Evolutionary conservation across 1,140 invertebrate genomes (phyloP).

Genomic region (Lerema accius): DNA sequence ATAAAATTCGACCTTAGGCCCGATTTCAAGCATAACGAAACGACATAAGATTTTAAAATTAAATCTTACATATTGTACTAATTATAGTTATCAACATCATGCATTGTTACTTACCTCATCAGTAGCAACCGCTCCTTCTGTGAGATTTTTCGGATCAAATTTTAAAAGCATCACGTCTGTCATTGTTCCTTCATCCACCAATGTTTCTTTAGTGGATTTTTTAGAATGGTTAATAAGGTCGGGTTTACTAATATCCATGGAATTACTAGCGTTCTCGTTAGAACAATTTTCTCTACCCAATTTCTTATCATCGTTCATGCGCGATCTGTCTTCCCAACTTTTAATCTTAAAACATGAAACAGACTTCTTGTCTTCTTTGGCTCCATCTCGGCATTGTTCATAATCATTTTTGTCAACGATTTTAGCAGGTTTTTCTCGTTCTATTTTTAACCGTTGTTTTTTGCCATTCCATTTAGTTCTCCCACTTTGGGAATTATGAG

Average conservation of each 20-base stretch:
- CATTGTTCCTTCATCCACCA: slow-evolving; percentile 63
- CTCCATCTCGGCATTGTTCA: slow-evolving; percentile 58
- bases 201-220: slow-evolving; percentile 63
- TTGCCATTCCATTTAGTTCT: slow-evolving; percentile 72
- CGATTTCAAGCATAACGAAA: too few relatives aligned
- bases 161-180: slow-evolving; percentile 51
- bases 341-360: slow-evolving; percentile 79
- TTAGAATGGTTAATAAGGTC: slow-evolving; percentile 71
- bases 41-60: too few relatives aligned
- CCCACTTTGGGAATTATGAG: slow-evolving; percentile 55
- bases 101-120: slow-evolving; percentile 55
- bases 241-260: slow-evolving; percentile 58
- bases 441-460: slow-evolving; percentile 71
- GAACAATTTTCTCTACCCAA: slow-evolving; percentile 66
- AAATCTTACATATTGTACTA: too few relatives aligned
- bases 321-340: slow-evolving; percentile 68
- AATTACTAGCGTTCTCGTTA: slow-evolving; percentile 72
- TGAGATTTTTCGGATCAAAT: slow-evolving; percentile 58
- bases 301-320: slow-evolving; percentile 61
- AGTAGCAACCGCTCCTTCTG: slow-evolving; percentile 49
- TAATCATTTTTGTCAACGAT: slow-evolving; percentile 50
- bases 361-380: slow-evolving; percentile 68
- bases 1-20: too few relatives aligned
- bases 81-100: not conserved
- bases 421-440: slow-evolving; percentile 52